A percentile compares a stretch with the other conserved stretches of the same genome.
Evolutionary conservation across 2,888 invertebrate species (phyloP).

Genomic region (Endotricha flammealis): DNA sequence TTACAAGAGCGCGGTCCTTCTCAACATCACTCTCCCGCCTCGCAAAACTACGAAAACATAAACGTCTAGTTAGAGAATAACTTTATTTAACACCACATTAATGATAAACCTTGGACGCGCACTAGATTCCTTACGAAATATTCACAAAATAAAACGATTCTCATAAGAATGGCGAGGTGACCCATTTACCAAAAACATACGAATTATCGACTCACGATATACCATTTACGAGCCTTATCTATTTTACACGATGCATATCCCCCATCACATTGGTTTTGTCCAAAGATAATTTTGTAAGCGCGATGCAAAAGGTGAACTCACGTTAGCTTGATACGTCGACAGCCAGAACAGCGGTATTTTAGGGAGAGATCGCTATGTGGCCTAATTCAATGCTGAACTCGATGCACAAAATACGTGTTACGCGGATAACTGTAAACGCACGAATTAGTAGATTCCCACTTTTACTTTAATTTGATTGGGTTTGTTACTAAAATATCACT

Average conservation of each 20-base stretch:
- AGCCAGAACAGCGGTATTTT: constrained; percentile 79
- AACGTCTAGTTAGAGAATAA: constrained; percentile 23
- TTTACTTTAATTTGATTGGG: constrained; percentile 20
- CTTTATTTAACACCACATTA: constrained; percentile 1
- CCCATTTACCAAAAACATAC: constrained; percentile 76
- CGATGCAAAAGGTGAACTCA: constrained; percentile 60
- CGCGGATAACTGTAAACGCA: constrained; percentile 77
- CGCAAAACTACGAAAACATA: constrained; percentile 54
- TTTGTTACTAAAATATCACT: constrained; percentile 19
- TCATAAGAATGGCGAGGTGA: constrained; percentile 75
- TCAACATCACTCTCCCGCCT: constrained; percentile 75
- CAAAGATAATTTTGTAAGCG: constrained; percentile 28
- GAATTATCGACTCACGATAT: constrained; percentile 66
- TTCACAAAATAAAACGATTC: constrained; percentile 56
- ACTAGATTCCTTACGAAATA: constrained; percentile 19
- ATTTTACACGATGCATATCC: constrained; percentile 37
- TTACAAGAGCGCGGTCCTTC: constrained; percentile 63
- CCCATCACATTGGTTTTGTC: constrained; percentile 25
- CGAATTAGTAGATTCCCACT: constrained; percentile 51
- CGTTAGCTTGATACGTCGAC: constrained; percentile 77
- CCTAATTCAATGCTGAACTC: constrained; percentile 78
- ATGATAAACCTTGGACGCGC: not conserved
- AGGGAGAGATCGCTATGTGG: constrained; percentile 80
- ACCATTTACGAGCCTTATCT: constrained; percentile 54
- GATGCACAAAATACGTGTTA: constrained; percentile 79